Percentiles rank a stretch among this genome's conserved stretches.
Evolutionary conservation across 2,888 invertebrate species (phyloP).

Genomic region (Plemyria rubiginata): DNA sequence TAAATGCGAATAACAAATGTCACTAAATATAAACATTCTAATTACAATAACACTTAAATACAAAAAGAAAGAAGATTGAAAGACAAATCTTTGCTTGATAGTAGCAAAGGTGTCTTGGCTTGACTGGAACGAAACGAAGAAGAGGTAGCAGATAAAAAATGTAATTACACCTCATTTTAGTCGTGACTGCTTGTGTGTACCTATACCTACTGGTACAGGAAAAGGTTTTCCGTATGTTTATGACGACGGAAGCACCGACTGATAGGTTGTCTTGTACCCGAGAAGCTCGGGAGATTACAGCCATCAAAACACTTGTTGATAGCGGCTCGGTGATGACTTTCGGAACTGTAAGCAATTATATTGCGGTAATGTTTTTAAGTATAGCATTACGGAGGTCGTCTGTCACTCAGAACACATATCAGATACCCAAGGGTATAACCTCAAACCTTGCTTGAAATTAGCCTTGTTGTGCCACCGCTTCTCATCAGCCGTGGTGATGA

Average conservation of each 20-base stretch:
- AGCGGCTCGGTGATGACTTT: slow-evolving; percentile 64
- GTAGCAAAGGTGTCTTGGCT: background rate
- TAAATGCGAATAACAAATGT: background rate
- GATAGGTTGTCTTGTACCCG: slow-evolving; percentile 56
- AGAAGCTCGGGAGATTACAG: slow-evolving; percentile 65
- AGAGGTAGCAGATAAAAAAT: slow-evolving; percentile 31
- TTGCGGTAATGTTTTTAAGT: slow-evolving; percentile 55
- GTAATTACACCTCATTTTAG: slow-evolving; percentile 53
- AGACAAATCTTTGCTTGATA: slow-evolving; percentile 21
- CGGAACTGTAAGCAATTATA: slow-evolving; percentile 65
- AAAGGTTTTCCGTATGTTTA: slow-evolving; percentile 57
- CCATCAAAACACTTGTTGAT: slow-evolving; percentile 71
- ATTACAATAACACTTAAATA: background rate
- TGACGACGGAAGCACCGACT: slow-evolving; percentile 67
- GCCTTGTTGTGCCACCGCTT: no score
- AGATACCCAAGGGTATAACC: slow-evolving; percentile 5
- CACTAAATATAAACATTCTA: background rate
- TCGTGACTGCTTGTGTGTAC: slow-evolving; percentile 52
- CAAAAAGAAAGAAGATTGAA: slow-evolving; percentile 31
- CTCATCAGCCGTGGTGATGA: no score
- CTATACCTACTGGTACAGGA: slow-evolving; percentile 55
- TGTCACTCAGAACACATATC: slow-evolving; percentile 38
- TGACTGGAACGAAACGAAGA: no score
- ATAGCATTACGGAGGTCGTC: slow-evolving; percentile 50
- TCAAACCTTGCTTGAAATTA: no score